Evolutionary conservation across 2,888 invertebrate species (phyloP), one percentile per base, ranked within the genome.

Genomic region (Phrixothrix hirtus): DNA sequence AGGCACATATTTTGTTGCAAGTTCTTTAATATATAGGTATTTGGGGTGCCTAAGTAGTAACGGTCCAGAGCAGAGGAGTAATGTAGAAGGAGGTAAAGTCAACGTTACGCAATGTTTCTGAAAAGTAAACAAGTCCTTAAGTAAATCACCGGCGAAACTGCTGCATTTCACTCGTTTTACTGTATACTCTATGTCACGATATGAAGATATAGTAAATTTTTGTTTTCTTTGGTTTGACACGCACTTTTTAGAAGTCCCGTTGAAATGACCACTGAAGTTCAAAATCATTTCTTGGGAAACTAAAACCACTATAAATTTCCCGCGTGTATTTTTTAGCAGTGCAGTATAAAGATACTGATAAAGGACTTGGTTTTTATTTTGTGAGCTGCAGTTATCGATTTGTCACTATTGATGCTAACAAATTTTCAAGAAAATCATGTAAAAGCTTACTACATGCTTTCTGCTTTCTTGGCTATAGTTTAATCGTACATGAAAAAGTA

Each of bases 121-220:
- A n/a, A n/a, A n/a, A n/a, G n/a, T n/a, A n/a, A n/a, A n/a, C 46
- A 52, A 46, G 51, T 31, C 36, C 46, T 53, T 55, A 47, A 53
- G 52, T 11, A 31, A 51, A 43, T 50, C 57, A 55, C 47, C 49
- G 43, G 44, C 43, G 38, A 25, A 36, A 47, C 47, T 55, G 39
- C 55, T 55, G 50, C 38, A 55, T 50, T 55, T 39, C 31, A 50
- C 55, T 38, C 52, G 34, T 37, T 51, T 51, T 45, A 29, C 44
- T 45, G 38, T 45, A 38, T 51, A 51, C 38, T 47, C 41, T 27
- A 54, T 54, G 29, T 49, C 49, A 43, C 46, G 46, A 51, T 52
- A 46, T 35, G 52, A 31, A 47, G 45, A 34, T 45, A 51, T n/a
- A n/a, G n/a, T n/a, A n/a, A n/a, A n/a, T n/a, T n/a, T n/a, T n/a